phyloP scores from a whole-genome alignment of 1,140 invertebrate genomes.

The Pissodes strobi region DNA sequence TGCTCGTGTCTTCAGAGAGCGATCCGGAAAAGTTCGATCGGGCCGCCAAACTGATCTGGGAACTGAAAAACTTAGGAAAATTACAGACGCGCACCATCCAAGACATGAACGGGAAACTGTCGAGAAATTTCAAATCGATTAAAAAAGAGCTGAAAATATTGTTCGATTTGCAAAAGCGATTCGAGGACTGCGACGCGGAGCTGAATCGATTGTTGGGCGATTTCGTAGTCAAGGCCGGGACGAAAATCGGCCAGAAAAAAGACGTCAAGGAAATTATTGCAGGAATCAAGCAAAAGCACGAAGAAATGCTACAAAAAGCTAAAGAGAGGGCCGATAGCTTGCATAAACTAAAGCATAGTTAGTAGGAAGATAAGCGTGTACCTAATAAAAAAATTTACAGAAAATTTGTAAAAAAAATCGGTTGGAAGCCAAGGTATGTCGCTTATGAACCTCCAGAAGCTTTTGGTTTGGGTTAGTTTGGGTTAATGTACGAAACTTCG shows the following conservation, averaged over 20 bases:
- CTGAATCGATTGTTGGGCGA: slow-evolving; percentile 32
- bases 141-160: slow-evolving; percentile 49
- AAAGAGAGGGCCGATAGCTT: not conserved
- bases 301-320: slow-evolving; percentile 23
- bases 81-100: slow-evolving; percentile 41
- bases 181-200: slow-evolving; percentile 40
- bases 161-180: slow-evolving; percentile 46
- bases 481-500: too few species aligned
- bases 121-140: slow-evolving; percentile 35
- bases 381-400: too few species aligned
- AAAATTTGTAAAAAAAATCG: not conserved
- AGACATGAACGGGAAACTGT: slow-evolving; percentile 44
- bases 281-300: slow-evolving; percentile 19
- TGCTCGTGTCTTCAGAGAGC: slow-evolving; percentile 28
- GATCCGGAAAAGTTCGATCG: slow-evolving; percentile 30
- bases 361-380: too few species aligned
- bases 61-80: slow-evolving; percentile 46
- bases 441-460: too few species aligned
- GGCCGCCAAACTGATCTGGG: slow-evolving; percentile 46
- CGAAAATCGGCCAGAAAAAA: slow-evolving; percentile 9
- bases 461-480: too few species aligned
- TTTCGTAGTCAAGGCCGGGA: not conserved
- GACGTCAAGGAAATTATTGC: slow-evolving; percentile 30
- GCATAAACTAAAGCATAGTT: not conserved
- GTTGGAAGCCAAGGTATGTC: not conserved